Percentiles rank a stretch among this genome's conserved stretches.
phyloP scores from a whole-genome alignment of 2,888 invertebrate genomes.

The Elegia similella region DNA sequence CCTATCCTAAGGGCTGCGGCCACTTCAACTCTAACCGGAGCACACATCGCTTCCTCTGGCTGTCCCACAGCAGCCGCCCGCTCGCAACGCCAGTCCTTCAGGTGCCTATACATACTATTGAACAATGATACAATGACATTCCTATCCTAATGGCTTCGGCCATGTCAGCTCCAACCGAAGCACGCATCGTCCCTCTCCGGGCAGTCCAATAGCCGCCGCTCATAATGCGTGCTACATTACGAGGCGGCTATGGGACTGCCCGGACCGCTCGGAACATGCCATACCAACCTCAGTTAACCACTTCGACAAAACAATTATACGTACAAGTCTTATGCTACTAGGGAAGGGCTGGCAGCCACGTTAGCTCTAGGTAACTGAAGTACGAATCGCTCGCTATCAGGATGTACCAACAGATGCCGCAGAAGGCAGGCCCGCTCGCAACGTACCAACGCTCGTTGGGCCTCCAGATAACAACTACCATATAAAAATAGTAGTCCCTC shows the following conservation, averaged over 20 bases:
- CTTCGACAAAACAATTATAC: too few relatives aligned
- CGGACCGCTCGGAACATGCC: conserved; percentile 84
- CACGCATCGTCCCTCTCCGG: conserved; percentile 98
- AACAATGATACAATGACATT: too few relatives aligned
- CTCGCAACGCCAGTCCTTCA: conserved; percentile 71
- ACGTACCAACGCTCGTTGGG: conserved; percentile 77
- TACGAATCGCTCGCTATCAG: conserved; percentile 98
- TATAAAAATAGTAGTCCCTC: too few relatives aligned
- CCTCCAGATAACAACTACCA: conserved; percentile 36
- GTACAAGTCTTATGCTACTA: too few relatives aligned
- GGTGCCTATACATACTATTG: too few relatives aligned
- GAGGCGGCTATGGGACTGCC: conserved; percentile 77
- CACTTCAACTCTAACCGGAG: neutral
- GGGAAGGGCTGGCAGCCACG: conserved; percentile 99
- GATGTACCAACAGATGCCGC: conserved; percentile 98
- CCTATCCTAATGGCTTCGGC: conserved; percentile 91
- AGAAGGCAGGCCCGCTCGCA: conserved; percentile 90
- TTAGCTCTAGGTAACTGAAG: conserved; percentile 98
- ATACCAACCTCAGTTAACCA: conserved; percentile 53
- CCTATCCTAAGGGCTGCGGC: too few relatives aligned
- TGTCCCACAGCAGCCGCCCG: conserved; percentile 84
- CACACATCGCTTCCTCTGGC: neutral
- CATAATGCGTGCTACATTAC: conserved; percentile 76
- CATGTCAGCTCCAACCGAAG: conserved; percentile 99
- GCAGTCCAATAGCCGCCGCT: conserved; percentile 97